These are phyloP conservation scores for Odontesthes bonariensis DNA, from an alignment of 2,113 vertebrate species.

Conservation along the genomic window DNA sequence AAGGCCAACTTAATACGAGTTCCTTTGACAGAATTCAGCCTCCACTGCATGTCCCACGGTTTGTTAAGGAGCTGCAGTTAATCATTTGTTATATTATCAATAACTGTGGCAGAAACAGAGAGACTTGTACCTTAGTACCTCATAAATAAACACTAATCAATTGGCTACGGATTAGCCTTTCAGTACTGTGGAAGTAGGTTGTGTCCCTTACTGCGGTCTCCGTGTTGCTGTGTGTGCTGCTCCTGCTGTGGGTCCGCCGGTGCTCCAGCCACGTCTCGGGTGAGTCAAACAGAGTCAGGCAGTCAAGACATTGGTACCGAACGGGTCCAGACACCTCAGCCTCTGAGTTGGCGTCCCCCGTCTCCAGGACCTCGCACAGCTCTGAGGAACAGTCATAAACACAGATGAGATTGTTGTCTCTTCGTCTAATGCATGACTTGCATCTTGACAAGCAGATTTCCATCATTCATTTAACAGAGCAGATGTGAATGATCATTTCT, in stretches of 20 bases:
- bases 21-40: background rate
- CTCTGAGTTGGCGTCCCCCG: slow-evolving; percentile 46
- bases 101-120: slow-evolving; percentile 5
- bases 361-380: slow-evolving; percentile 78
- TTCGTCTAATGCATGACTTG: background rate
- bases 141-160: background rate
- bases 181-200: background rate
- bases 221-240: slow-evolving; percentile 79
- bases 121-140: background rate
- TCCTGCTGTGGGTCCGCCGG: slow-evolving; percentile 83
- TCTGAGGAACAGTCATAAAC: slow-evolving; percentile 53
- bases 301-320: slow-evolving; percentile 91
- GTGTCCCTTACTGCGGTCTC: slow-evolving; percentile 69
- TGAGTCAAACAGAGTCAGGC: slow-evolving; percentile 87
- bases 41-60: background rate
- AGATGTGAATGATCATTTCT: too few relatives aligned
- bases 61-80: background rate
- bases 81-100: background rate
- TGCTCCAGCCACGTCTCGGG: slow-evolving; percentile 90
- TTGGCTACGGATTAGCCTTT: background rate
- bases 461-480: too few relatives aligned
- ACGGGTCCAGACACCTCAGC: slow-evolving; percentile 77
- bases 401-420: background rate
- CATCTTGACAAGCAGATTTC: too few relatives aligned
- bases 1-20: background rate